A percentile compares a stretch with the other conserved stretches of the same genome.
These are phyloP conservation scores for Drosophila willistoni DNA, from an alignment of 1,140 invertebrate genomes.

Conservation along the genomic window DNA sequence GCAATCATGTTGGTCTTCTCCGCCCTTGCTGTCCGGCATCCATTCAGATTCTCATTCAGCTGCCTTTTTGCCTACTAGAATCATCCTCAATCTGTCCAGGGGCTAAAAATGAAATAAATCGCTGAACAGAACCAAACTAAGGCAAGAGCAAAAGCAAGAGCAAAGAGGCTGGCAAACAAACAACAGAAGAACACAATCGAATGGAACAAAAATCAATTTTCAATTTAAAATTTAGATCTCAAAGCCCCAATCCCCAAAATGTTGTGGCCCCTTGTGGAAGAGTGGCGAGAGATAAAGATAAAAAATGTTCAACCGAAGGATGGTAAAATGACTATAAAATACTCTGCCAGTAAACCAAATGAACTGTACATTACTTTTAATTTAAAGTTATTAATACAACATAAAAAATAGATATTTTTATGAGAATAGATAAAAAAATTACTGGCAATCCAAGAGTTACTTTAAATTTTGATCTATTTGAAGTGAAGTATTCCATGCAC, in stretches of 20 bases:
- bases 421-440: too few species aligned
- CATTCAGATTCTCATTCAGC: neutral
- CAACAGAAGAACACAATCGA: conserved; percentile 17
- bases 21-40: neutral
- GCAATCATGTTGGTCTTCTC: conserved; percentile 45
- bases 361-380: too few species aligned
- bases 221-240: conserved; percentile 78
- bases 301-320: neutral
- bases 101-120: conserved; percentile 57
- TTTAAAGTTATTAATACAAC: too few species aligned
- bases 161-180: conserved; percentile 1
- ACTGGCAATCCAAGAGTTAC: too few species aligned
- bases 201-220: conserved; percentile 73
- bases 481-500: too few species aligned
- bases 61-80: conserved; percentile 9
- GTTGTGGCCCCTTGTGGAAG: conserved; percentile 8
- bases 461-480: too few species aligned
- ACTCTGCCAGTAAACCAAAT: neutral
- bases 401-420: too few species aligned
- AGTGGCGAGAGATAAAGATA: conserved; percentile 11
- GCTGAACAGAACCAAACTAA: conserved; percentile 37
- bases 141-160: conserved; percentile 17
- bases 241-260: neutral
- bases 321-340: neutral
- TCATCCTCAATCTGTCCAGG: conserved; percentile 45